Conservation (phyloP, 2,797 vertebrate species). For the Phylloscopus collybita region DNA sequence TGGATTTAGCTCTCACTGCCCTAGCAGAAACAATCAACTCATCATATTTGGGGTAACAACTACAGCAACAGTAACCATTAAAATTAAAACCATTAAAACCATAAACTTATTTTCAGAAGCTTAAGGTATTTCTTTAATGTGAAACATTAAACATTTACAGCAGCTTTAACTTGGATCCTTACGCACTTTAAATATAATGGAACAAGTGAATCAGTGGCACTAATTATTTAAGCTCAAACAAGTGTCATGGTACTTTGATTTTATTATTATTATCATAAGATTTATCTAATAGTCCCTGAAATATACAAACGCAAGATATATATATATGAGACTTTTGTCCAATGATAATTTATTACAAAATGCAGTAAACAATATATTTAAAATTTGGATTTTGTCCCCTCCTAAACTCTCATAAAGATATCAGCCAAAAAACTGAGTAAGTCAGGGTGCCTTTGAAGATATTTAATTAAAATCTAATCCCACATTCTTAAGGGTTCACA, state of each 20-base stretch:
- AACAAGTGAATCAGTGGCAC: background rate
- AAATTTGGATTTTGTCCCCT: constrained; percentile 47
- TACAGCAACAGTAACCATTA: background rate
- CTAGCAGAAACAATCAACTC: background rate
- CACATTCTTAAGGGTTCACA: constrained; percentile 83
- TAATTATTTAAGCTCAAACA: background rate
- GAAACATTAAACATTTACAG: background rate
- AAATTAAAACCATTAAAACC: background rate
- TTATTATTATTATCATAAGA: background rate
- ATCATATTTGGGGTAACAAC: background rate
- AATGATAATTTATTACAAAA: constrained; percentile 21
- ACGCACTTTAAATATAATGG: background rate
- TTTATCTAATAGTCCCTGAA: background rate
- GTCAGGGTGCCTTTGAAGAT: constrained; percentile 85
- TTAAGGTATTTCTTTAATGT: background rate
- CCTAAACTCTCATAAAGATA: constrained; percentile 53
- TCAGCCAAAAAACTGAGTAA: constrained; percentile 76
- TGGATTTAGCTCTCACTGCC: background rate
- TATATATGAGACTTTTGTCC: background rate
- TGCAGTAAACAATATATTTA: background rate
- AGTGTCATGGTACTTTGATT: constrained; percentile 4
- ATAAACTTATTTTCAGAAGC: background rate
- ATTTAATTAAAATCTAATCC: constrained; percentile 89
- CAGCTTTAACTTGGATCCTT: background rate
- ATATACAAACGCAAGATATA: rapidly evolving